Conservation (phyloP, 2,888 invertebrate genomes). For the Yponomeuta cagnagella region DNA sequence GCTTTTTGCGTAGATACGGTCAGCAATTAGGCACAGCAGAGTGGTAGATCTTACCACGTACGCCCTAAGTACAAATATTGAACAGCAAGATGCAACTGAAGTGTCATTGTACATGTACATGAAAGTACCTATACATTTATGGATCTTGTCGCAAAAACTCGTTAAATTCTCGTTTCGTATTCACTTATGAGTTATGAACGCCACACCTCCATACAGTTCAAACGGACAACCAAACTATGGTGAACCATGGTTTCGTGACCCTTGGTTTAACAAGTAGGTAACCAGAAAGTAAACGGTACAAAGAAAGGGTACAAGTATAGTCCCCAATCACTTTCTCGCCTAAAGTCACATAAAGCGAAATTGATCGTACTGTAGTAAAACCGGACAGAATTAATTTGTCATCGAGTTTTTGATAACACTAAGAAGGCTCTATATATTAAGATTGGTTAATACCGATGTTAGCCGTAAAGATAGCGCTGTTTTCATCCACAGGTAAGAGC, state of each 20-base stretch:
- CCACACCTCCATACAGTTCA: slow-evolving; percentile 22
- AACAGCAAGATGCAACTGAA: neutral
- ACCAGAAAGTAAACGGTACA: neutral
- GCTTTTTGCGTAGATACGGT: neutral
- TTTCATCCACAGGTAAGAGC: too few relatives aligned
- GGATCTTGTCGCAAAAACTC: slow-evolving; percentile 14
- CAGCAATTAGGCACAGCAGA: too few relatives aligned
- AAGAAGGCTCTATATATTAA: neutral
- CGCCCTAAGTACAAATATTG: too few relatives aligned
- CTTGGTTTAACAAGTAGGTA: neutral
- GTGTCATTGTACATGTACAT: neutral
- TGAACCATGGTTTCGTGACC: neutral
- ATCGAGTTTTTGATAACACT: neutral
- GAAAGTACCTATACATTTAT: slow-evolving; percentile 6
- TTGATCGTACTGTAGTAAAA: neutral
- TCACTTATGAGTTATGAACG: slow-evolving; percentile 20
- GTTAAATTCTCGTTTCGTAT: slow-evolving; percentile 6
- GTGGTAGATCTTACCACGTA: too few relatives aligned
- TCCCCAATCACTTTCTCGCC: neutral
- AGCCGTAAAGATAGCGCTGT: too few relatives aligned
- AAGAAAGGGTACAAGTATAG: too few relatives aligned
- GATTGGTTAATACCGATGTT: too few relatives aligned
- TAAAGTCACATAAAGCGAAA: neutral
- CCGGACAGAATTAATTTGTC: neutral
- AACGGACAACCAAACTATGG: neutral